Evolutionary conservation across 2,888 invertebrate species (phyloP).

Genomic region (Catocala fraxini): DNA sequence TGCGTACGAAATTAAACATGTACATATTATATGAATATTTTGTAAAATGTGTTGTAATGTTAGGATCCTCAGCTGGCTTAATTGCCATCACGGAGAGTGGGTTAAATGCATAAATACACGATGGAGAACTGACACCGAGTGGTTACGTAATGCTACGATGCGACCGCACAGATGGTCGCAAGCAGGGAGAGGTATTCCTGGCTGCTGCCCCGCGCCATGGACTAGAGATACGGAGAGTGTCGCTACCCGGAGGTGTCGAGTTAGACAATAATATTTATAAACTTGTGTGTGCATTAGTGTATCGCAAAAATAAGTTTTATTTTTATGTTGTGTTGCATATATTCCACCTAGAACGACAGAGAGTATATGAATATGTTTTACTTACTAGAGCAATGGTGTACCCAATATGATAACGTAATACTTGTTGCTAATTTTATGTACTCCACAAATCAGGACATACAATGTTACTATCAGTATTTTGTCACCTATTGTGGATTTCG

Average conservation of each 20-base stretch:
- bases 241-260: not conserved
- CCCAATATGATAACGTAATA: not conserved
- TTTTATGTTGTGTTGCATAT: not conserved
- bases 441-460: constrained; percentile 4
- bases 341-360: not conserved
- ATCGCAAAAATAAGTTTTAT: not conserved
- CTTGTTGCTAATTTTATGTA: constrained; percentile 29
- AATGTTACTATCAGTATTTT: constrained; percentile 25
- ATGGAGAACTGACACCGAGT: not conserved
- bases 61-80: not conserved
- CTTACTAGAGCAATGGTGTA: not conserved
- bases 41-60: not conserved
- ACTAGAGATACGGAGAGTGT: not conserved
- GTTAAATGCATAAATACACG: not conserved
- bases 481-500: constrained; percentile 33
- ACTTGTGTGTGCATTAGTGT: not conserved
- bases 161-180: not conserved
- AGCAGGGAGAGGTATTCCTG: not conserved
- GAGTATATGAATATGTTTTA: not conserved
- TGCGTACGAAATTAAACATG: too few species aligned
- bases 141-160: not conserved
- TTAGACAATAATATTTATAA: not conserved
- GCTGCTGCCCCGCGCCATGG: not conserved
- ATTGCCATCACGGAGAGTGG: not conserved
- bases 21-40: too few species aligned